Evolutionary conservation across 1,140 invertebrate species (phyloP).

Genomic region (Drosophila neocordata): DNA sequence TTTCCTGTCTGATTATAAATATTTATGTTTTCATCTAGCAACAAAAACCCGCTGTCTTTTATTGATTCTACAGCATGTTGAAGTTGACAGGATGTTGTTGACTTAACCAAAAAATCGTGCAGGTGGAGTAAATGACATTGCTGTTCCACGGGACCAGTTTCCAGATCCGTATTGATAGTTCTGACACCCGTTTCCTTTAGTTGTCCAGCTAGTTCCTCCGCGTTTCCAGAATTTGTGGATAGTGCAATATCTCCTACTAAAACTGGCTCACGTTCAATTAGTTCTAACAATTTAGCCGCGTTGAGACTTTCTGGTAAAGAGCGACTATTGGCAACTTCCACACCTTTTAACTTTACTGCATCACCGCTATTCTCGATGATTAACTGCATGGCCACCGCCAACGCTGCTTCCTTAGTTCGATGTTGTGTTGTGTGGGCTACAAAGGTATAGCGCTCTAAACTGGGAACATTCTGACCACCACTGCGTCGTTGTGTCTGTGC

Average conservation of each 20-base stretch:
- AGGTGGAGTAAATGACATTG: conserved; percentile 87
- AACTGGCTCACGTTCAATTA: conserved; percentile 87
- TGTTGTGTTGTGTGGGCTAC: conserved; percentile 87
- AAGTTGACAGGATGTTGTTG: conserved; percentile 75
- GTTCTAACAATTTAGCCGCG: conserved; percentile 84
- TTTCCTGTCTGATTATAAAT: conserved; percentile 83
- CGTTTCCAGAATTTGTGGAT: conserved; percentile 81
- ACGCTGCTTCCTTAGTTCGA: conserved; percentile 84
- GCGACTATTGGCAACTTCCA: conserved; percentile 87
- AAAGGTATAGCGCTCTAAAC: conserved; percentile 92
- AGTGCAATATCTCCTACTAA: conserved; percentile 85
- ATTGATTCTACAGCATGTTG: conserved; percentile 86
- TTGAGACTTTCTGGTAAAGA: conserved; percentile 85
- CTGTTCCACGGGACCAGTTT: conserved; percentile 84
- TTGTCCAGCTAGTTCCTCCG: conserved; percentile 75
- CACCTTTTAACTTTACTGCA: conserved; percentile 88
- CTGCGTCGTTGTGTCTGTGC: conserved; percentile 92
- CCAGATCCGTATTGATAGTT: conserved; percentile 84
- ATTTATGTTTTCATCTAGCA: conserved; percentile 88
- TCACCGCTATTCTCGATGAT: conserved; percentile 90
- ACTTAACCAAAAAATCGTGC: conserved; percentile 84
- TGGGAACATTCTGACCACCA: conserved; percentile 89
- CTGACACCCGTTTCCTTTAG: conserved; percentile 83
- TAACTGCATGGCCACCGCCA: conserved; percentile 87
- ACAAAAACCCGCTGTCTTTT: conserved; percentile 88